These are phyloP conservation scores for Malurus melanocephalus DNA, from an alignment of 2,113 vertebrate genomes.

Conservation along the genomic window DNA sequence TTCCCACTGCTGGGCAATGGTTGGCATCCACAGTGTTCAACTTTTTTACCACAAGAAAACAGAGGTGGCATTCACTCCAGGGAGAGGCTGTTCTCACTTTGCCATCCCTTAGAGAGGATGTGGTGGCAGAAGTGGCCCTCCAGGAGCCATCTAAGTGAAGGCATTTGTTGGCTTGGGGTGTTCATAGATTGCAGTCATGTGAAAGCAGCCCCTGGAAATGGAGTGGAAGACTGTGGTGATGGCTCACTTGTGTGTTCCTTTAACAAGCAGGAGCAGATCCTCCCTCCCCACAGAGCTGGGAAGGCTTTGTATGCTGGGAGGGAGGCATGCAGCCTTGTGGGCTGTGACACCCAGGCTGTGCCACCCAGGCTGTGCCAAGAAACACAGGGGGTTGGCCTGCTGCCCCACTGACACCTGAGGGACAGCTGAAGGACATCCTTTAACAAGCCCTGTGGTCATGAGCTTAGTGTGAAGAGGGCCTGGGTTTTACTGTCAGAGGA, in stretches of 20 bases:
- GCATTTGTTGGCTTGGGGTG: neutral
- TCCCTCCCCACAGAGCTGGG: neutral
- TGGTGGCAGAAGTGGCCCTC: neutral
- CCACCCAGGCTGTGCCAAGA: neutral
- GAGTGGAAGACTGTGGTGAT: neutral
- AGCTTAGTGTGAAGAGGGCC: neutral
- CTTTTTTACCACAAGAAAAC: neutral
- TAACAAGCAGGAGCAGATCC: neutral
- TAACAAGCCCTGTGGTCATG: neutral
- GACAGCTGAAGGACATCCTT: neutral
- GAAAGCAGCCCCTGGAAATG: neutral
- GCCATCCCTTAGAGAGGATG: neutral
- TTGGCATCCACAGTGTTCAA: accelerated
- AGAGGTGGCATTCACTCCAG: neutral
- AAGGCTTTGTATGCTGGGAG: neutral
- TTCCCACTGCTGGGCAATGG: neutral
- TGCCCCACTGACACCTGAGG: neutral
- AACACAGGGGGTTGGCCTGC: accelerated
- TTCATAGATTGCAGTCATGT: accelerated
- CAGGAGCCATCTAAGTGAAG: neutral
- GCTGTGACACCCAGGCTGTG: neutral
- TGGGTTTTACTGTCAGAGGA: neutral
- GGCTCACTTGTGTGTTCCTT: neutral
- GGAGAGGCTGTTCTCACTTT: neutral
- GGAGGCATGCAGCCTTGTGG: accelerated